A percentile compares a stretch with the other conserved stretches of the same genome.
These are phyloP conservation scores for Drosophila melanogaster DNA, from an alignment of 1,140 invertebrate species.

Conservation along the genomic window Release_6_plus_ISO1_MT NT_037436.4:16854501-16855000, in stretches of 20 bases:
- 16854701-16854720: conserved; percentile 80
- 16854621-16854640: conserved; percentile 58
- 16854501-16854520: conserved; percentile 43
- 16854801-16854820: conserved; percentile 11
- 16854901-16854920: conserved; percentile 44
- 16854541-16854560: conserved; percentile 57
- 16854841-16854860: neutral
- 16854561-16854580: conserved; percentile 46
- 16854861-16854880: neutral
- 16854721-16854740: conserved; percentile 65
- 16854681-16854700: conserved; percentile 66
- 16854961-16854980: neutral
- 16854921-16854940: conserved; percentile 24
- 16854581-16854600: conserved; percentile 28
- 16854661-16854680: conserved; percentile 73
- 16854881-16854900: conserved; percentile 38
- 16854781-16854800: conserved; percentile 77
- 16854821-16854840: neutral
- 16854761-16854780: conserved; percentile 75
- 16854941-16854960: neutral
- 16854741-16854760: conserved; percentile 44
- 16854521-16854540: conserved; percentile 68
- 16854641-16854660: conserved; percentile 66
- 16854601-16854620: conserved; percentile 27
- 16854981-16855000: neutral